phyloP scores from a whole-genome alignment of 1,140 invertebrate genomes.

The Drosophila ficusphila region DNA sequence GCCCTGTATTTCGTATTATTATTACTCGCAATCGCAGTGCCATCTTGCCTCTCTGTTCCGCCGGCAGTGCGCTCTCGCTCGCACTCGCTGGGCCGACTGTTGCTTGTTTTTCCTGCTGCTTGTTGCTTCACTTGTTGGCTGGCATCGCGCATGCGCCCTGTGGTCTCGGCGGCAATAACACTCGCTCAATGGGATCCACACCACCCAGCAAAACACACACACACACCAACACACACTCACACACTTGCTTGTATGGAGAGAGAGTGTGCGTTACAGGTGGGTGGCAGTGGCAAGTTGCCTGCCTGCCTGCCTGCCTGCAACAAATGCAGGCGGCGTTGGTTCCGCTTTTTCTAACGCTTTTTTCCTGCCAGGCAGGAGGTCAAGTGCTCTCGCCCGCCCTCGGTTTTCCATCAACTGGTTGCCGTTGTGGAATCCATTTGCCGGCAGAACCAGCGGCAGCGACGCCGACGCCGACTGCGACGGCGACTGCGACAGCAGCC shows the following conservation, averaged over 20 bases:
- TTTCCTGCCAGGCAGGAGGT: conserved; percentile 24
- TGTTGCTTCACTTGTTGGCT: conserved; percentile 79
- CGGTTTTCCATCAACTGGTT: conserved; percentile 59
- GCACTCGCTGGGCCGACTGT: conserved; percentile 4
- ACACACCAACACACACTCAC: conserved; percentile 24
- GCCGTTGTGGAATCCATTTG: conserved; percentile 62
- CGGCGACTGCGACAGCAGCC: conserved; percentile 18
- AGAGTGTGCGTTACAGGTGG: conserved; percentile 67
- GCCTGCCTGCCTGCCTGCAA: no score
- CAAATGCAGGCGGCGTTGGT: conserved; percentile 36
- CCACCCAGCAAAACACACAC: neutral
- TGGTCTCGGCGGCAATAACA: conserved; percentile 53
- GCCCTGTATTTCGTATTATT: conserved; percentile 61
- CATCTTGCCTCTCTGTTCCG: conserved; percentile 3
- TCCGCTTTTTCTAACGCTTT: neutral
- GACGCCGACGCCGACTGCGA: neutral
- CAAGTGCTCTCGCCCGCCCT: conserved; percentile 32
- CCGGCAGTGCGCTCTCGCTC: conserved; percentile 2
- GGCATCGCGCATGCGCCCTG: conserved; percentile 58
- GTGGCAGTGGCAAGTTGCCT: conserved; percentile 23
- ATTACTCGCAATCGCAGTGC: conserved; percentile 37
- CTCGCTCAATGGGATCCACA: conserved; percentile 59
- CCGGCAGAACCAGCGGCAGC: neutral
- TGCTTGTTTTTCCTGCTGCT: conserved; percentile 51
- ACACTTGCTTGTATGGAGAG: neutral